These are phyloP conservation scores for Toxotes chatareus DNA, from an alignment of 2,113 vertebrate species.

Conservation along the genomic window DNA sequence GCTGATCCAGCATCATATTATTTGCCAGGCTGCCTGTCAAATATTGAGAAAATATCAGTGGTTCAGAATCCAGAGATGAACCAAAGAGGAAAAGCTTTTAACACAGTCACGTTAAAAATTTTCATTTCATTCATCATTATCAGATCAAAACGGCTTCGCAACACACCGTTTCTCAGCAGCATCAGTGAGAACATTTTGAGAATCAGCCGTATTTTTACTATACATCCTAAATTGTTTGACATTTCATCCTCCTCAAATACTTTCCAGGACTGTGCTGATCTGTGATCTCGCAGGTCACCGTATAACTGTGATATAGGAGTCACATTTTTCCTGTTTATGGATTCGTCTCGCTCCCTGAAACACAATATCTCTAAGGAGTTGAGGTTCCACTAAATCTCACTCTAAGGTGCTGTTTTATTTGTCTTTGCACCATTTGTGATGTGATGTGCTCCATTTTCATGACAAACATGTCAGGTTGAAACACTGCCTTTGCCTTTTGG, in stretches of 20 bases:
- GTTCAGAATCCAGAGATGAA: conserved; percentile 5
- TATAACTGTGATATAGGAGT: not conserved
- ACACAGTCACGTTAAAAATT: no score
- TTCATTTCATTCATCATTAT: no score
- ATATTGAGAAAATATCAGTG: conserved; percentile 3
- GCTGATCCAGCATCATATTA: not conserved
- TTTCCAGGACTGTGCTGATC: not conserved
- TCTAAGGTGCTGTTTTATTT: no score
- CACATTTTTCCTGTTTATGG: not conserved
- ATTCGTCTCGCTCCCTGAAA: not conserved
- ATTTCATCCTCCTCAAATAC: not conserved
- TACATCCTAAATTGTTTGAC: not conserved
- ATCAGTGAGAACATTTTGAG: no score
- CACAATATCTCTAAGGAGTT: not conserved
- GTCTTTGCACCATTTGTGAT: no score
- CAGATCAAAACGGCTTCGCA: not conserved
- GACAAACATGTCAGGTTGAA: not conserved
- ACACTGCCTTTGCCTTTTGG: not conserved
- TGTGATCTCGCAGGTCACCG: not conserved
- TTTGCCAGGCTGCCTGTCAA: conserved; percentile 17
- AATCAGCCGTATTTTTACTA: not conserved
- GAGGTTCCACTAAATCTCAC: not conserved
- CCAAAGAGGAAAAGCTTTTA: not conserved
- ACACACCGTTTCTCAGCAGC: not conserved
- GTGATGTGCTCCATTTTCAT: not conserved